Evolutionary conservation across 1,140 invertebrate species (phyloP), one percentile per base, ranked within the genome.

Genomic region (Liolophura sinensis): DNA sequence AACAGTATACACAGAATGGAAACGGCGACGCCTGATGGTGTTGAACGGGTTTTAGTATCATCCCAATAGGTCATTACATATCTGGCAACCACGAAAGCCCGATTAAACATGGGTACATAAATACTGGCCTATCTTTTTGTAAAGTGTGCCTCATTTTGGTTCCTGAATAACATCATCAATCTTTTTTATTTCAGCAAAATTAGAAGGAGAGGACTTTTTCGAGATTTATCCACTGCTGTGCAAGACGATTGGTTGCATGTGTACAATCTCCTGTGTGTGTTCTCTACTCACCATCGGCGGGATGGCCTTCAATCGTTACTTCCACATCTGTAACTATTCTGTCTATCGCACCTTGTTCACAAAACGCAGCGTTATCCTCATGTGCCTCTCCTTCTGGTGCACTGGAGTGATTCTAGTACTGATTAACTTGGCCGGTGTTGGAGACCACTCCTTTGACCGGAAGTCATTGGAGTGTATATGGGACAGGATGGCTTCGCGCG

Each of bases 401-500:
- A 56, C 78, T n/a, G 77, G 72, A 1, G n/a, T 68, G 11, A 58
- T 62, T 14, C 55, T 78, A 5, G 68, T 73, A 3, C 14, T 74
- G 5, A 50, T 76, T 0, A 79, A 80, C 55, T 60, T 70, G 20
- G 60, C 71, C 0, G 69, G 67, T 24, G 75, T 77, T 25, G 79
- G 78, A 12, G 72, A 73, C 46, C 78, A 78, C 57, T 61, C 67
- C n/a, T 80, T 77, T 57, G 77, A 80, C 66, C 49, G 62, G 31
- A 79, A 79, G 57, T 79, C 72, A 51, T 27, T 77, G 20, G 73
- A 73, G 47, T 80, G 78, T 60, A 72, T 77, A 27, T 78, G 75
- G 73, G 73, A 80, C 62, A 56, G 79, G 48, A 73, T 80, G 72
- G 78, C 73, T 14, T 76, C 70, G 9, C 73, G 64, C 64, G 69